Conservation (phyloP, 1,140 invertebrate species). For the Andricus grossulariae region DNA sequence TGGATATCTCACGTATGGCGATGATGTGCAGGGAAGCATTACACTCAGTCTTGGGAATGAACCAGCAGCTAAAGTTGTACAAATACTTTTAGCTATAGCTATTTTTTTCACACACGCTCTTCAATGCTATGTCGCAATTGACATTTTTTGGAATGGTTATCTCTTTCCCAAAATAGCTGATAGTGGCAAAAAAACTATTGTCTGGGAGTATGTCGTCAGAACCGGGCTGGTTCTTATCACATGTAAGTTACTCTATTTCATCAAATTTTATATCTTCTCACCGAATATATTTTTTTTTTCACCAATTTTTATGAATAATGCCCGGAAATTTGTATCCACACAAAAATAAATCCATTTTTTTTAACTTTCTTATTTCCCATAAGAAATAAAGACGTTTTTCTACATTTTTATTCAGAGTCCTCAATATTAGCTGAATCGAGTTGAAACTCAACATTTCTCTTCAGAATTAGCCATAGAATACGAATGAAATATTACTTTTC, state of each 20-base stretch:
- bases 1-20: slow-evolving; percentile 87
- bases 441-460: no score
- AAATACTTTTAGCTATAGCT: slow-evolving; percentile 85
- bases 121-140: slow-evolving; percentile 92
- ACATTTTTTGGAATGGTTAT: slow-evolving; percentile 89
- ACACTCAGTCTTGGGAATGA: slow-evolving; percentile 80
- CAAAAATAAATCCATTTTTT: no score
- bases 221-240: slow-evolving; percentile 83
- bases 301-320: no score
- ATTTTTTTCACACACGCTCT: slow-evolving; percentile 91
- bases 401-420: no score
- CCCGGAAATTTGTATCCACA: no score
- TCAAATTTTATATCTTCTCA: no score
- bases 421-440: no score
- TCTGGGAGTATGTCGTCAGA: slow-evolving; percentile 84
- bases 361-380: no score
- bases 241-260: slow-evolving; percentile 79
- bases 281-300: no score
- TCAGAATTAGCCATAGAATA: no score
- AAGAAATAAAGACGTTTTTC: no score
- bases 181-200: slow-evolving; percentile 63
- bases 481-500: no score
- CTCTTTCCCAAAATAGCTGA: slow-evolving; percentile 63
- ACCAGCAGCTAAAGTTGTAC: slow-evolving; percentile 82
- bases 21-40: slow-evolving; percentile 79